A percentile compares a stretch with the other conserved stretches of the same genome.
Conservation (phyloP, 2,888 invertebrate genomes). For the Agrochola circellaris region DNA sequence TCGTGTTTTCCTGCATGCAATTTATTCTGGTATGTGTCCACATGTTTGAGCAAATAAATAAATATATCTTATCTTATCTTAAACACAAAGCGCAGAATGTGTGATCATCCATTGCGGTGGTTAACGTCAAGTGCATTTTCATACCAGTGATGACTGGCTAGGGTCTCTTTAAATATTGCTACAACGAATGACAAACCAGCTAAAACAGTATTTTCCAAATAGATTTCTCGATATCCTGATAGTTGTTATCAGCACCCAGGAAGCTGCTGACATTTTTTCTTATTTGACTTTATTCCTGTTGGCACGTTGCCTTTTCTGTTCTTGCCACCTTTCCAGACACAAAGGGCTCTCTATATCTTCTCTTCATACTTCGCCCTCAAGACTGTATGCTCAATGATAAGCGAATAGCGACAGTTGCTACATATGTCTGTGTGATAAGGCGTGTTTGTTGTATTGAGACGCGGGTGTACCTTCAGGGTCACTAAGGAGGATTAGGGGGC, state of each 20-base stretch:
- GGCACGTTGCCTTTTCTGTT: background rate
- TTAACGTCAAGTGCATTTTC: too few relatives aligned
- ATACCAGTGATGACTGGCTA: too few relatives aligned
- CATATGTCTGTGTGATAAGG: constrained; percentile 53
- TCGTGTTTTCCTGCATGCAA: too few relatives aligned
- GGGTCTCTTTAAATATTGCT: background rate
- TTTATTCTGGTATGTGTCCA: too few relatives aligned
- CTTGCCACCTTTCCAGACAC: background rate
- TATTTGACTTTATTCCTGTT: background rate
- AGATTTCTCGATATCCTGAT: background rate
- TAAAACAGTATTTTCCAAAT: background rate
- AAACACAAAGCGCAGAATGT: background rate
- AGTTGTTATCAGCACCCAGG: background rate
- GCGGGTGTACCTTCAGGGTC: constrained; percentile 52
- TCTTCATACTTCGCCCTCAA: constrained; percentile 14
- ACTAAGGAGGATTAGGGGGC: constrained; percentile 43
- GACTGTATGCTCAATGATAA: constrained; percentile 53
- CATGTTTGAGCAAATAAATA: too few relatives aligned
- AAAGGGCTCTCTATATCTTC: constrained; percentile 33
- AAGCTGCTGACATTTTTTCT: background rate
- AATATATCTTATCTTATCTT: too few relatives aligned
- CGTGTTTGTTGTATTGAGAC: constrained; percentile 48
- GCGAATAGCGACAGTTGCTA: constrained; percentile 52
- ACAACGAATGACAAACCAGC: background rate
- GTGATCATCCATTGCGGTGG: too few relatives aligned